A percentile compares a stretch with the other conserved stretches of the same genome.
Evolutionary conservation across 2,888 invertebrate genomes (phyloP).

Genomic region (Cataglyphis rosenhaueri): DNA sequence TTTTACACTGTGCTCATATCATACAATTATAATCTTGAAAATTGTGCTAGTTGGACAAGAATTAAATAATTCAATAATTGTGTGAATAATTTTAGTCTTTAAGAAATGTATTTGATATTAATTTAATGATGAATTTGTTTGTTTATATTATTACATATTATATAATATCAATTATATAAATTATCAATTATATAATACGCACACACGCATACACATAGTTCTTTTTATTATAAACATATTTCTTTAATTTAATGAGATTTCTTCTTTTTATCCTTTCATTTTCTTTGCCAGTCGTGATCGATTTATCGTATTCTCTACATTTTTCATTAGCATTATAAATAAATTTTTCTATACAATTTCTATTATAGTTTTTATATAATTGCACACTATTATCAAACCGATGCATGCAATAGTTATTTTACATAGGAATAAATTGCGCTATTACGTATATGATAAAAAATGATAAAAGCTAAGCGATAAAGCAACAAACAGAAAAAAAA

Average conservation of each 20-base stretch:
- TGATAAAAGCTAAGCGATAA: constrained; percentile 27
- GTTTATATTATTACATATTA: constrained; percentile 77
- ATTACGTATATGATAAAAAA: constrained; percentile 23
- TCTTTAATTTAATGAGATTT: constrained; percentile 52
- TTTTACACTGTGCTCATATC: too few species aligned
- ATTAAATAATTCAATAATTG: too few species aligned
- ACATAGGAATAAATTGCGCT: constrained; percentile 78
- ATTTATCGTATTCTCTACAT: constrained; percentile 36
- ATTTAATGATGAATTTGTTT: constrained; percentile 58
- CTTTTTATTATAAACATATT: constrained; percentile 77
- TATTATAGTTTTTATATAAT: constrained; percentile 85
- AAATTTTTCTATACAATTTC: constrained; percentile 83
- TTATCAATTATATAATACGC: too few species aligned
- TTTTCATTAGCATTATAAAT: constrained; percentile 74
- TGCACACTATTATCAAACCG: constrained; percentile 74
- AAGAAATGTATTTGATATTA: too few species aligned
- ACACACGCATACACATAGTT: constrained; percentile 79
- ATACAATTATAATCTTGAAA: too few species aligned
- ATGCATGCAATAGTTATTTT: constrained; percentile 74
- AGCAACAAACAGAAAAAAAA: constrained; percentile 2
- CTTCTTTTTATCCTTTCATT: constrained; percentile 37
- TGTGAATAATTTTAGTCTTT: too few species aligned
- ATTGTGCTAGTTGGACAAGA: too few species aligned
- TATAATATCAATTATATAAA: neutral
- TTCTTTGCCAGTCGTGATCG: constrained; percentile 16